Conservation (phyloP, 1,140 invertebrate genomes). For the Papilio dardanus region DNA sequence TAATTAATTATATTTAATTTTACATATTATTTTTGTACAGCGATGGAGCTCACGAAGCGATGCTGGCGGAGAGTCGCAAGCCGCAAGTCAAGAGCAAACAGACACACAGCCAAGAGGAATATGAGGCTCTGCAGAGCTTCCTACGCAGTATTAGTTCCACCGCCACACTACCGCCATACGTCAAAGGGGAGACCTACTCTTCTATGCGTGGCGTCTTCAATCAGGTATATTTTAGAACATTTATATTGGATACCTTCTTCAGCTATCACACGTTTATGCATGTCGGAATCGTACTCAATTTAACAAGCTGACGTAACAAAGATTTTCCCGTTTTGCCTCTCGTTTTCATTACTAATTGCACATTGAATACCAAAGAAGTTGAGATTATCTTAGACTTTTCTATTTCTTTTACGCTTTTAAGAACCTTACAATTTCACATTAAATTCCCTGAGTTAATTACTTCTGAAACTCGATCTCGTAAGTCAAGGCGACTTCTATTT, state of each 20-base stretch:
- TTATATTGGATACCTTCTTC: too few species aligned
- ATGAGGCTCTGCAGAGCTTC: conserved; percentile 78
- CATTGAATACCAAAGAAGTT: too few species aligned
- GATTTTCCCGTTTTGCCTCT: too few species aligned
- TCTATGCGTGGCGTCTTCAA: conserved; percentile 73
- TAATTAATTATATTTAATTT: background rate
- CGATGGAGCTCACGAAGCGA: conserved; percentile 76
- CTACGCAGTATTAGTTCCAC: conserved; percentile 78
- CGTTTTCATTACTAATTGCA: too few species aligned
- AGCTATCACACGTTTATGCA: too few species aligned
- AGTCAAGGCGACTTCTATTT: conserved; percentile 30
- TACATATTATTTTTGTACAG: conserved; percentile 49
- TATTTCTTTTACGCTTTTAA: background rate
- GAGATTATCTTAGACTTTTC: background rate
- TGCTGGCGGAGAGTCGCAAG: conserved; percentile 62
- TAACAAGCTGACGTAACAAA: too few species aligned
- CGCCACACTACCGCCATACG: conserved; percentile 76
- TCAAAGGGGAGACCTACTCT: conserved; percentile 75
- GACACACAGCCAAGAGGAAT: conserved; percentile 63
- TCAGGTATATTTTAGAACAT: too few species aligned
- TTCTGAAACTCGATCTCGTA: conserved; percentile 5
- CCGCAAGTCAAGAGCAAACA: conserved; percentile 60
- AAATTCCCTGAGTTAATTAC: background rate
- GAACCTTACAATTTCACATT: background rate
- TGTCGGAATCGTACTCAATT: too few species aligned